Conservation (phyloP, 2,888 invertebrate species). For the Ornithoptera priamus region DNA sequence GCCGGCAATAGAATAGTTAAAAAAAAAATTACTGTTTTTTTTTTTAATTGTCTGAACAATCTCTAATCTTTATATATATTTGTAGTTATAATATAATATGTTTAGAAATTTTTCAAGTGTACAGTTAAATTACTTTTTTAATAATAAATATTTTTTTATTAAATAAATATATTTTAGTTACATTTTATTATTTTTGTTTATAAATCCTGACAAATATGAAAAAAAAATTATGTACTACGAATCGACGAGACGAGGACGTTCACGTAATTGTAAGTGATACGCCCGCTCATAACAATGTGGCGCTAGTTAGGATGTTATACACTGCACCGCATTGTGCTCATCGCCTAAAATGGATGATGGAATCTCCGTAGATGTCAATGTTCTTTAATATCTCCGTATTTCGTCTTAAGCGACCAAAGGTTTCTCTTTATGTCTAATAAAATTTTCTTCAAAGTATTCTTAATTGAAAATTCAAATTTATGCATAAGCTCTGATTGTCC, state of each 20-base stretch:
- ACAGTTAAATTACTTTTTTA: neutral
- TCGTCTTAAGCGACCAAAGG: conserved; percentile 75
- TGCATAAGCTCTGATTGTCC: conserved; percentile 79
- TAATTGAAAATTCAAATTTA: conserved; percentile 81
- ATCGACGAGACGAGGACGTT: too few species aligned
- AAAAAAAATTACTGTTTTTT: neutral
- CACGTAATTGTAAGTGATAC: too few species aligned
- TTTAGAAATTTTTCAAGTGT: neutral
- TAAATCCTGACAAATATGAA: neutral
- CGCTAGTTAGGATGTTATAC: too few species aligned
- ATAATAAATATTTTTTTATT: neutral
- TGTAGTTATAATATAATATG: neutral
- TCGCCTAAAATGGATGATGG: too few species aligned
- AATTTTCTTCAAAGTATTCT: conserved; percentile 78
- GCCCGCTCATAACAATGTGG: too few species aligned
- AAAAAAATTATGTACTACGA: too few species aligned
- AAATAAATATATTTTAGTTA: neutral
- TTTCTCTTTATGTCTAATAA: conserved; percentile 78
- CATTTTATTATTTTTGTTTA: neutral
- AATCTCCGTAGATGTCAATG: conserved; percentile 43
- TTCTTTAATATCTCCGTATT: conserved; percentile 62
- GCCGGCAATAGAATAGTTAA: conserved; percentile 41
- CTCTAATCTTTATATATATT: neutral
- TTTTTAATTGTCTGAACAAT: neutral
- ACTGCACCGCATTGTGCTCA: too few species aligned